A percentile compares a stretch with the other conserved stretches of the same genome.
Evolutionary conservation across 1,140 invertebrate genomes (phyloP).

Genomic region (Ladona fulva): DNA sequence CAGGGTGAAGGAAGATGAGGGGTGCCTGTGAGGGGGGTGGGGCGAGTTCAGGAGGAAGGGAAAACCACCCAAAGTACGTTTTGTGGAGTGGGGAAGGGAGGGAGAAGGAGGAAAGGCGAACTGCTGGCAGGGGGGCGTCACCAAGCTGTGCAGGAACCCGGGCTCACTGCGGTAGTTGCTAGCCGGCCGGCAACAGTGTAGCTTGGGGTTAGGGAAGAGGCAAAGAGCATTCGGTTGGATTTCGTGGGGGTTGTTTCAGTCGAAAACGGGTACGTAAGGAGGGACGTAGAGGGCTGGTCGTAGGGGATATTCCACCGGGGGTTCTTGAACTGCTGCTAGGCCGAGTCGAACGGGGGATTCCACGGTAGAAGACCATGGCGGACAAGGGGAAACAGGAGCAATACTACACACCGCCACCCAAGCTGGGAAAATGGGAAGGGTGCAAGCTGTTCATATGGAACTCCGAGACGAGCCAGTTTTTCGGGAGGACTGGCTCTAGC

Average conservation of each 20-base stretch:
- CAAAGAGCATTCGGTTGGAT: no score
- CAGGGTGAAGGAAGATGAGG: not conserved
- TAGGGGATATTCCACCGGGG: no score
- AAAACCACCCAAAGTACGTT: no score
- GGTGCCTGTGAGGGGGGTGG: not conserved
- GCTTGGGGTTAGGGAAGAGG: not conserved
- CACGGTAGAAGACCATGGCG: slow-evolving; percentile 20
- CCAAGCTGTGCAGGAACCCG: not conserved
- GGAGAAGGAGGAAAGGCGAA: no score
- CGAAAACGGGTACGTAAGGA: no score
- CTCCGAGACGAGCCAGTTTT: slow-evolving; percentile 74
- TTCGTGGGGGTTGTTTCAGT: no score
- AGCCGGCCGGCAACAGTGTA: not conserved
- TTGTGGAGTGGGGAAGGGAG: no score
- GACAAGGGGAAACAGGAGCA: slow-evolving; percentile 26
- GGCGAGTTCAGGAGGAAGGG: not conserved
- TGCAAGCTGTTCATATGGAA: slow-evolving; percentile 80
- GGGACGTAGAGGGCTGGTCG: no score
- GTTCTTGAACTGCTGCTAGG: no score
- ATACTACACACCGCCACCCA: slow-evolving; percentile 66
- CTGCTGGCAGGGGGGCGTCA: no score
- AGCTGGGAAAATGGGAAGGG: slow-evolving; percentile 74
- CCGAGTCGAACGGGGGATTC: no score
- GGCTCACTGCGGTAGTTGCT: slow-evolving; percentile 2
- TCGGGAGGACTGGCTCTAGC: slow-evolving; percentile 76